Percentiles rank a stretch among this genome's conserved stretches.
These are phyloP conservation scores for Mohoua ochrocephala DNA, from an alignment of 2,113 vertebrate species.

Conservation along the genomic window DNA sequence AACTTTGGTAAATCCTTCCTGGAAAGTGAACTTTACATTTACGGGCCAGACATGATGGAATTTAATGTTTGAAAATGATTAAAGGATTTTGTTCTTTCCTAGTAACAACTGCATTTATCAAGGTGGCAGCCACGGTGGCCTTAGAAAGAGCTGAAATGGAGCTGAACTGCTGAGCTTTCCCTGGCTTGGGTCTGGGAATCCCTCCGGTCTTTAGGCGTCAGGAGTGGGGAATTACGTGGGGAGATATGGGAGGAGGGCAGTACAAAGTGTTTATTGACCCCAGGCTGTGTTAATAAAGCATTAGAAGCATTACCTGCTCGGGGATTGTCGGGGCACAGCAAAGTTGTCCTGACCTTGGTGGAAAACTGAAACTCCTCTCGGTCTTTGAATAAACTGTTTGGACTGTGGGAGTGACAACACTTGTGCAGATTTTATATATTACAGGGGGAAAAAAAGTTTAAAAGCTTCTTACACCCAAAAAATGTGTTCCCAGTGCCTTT, in stretches of 20 bases:
- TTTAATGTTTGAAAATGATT: slow-evolving; percentile 66
- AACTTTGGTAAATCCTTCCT: slow-evolving; percentile 62
- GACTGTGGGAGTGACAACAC: neutral
- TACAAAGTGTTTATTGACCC: slow-evolving; percentile 62
- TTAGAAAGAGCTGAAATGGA: slow-evolving; percentile 37
- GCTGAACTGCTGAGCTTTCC: slow-evolving; percentile 23
- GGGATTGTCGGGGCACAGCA: slow-evolving; percentile 8
- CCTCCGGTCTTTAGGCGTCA: slow-evolving; percentile 26
- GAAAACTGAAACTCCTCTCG: neutral
- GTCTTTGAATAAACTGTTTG: slow-evolving; percentile 9
- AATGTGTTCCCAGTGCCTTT: neutral
- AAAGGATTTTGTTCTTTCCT: slow-evolving; percentile 69
- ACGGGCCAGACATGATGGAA: slow-evolving; percentile 63
- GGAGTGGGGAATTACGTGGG: slow-evolving; percentile 2
- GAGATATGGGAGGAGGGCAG: slow-evolving; percentile 22
- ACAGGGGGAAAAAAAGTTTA: neutral
- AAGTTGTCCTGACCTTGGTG: neutral
- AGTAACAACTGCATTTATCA: slow-evolving; percentile 66
- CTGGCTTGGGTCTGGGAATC: neutral
- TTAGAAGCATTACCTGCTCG: slow-evolving; percentile 33
- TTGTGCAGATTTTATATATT: neutral
- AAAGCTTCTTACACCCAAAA: neutral
- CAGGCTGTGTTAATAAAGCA: slow-evolving; percentile 46
- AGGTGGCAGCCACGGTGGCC: slow-evolving; percentile 62
- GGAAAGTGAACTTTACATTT: slow-evolving; percentile 66